Percentiles rank a stretch among this genome's conserved stretches.
These are phyloP conservation scores for Acanthacorydalis orientalis DNA, from an alignment of 2,888 invertebrate genomes.

Conservation along the genomic window DNA sequence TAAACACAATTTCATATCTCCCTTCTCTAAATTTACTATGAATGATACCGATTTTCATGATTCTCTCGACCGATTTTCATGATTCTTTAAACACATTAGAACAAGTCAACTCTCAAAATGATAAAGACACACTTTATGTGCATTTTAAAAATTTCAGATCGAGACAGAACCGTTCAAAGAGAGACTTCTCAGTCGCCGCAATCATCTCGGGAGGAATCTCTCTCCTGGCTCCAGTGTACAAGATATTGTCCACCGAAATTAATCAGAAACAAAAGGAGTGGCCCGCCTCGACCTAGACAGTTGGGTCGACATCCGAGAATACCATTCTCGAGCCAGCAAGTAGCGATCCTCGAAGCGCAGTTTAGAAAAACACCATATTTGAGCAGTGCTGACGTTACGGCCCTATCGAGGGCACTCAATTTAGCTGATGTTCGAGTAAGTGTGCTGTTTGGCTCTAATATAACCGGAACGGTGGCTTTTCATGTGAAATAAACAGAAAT, in stretches of 20 bases:
- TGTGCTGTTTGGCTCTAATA: conserved; percentile 7
- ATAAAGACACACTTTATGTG: too few relatives aligned
- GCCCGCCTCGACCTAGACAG: conserved; percentile 31
- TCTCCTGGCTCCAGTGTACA: conserved; percentile 51
- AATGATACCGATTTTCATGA: too few relatives aligned
- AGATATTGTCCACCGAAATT: conserved; percentile 55
- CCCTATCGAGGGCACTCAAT: conserved; percentile 42
- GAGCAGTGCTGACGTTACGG: conserved; percentile 46
- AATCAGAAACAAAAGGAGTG: conserved; percentile 36
- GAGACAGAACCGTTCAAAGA: conserved; percentile 14
- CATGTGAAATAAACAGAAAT: background rate
- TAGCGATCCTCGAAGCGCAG: conserved; percentile 48
- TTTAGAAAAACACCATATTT: conserved; percentile 50
- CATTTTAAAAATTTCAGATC: too few relatives aligned
- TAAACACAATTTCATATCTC: too few relatives aligned
- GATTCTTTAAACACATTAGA: too few relatives aligned
- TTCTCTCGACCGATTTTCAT: too few relatives aligned
- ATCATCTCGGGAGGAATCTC: background rate
- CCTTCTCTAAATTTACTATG: too few relatives aligned
- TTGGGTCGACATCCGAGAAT: conserved; percentile 51
- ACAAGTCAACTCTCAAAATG: too few relatives aligned
- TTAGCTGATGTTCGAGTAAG: conserved; percentile 51
- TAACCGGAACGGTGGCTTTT: background rate
- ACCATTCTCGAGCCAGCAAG: conserved; percentile 53
- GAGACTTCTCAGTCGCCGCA: conserved; percentile 11